Percentiles rank a stretch among this genome's conserved stretches.
Conservation (phyloP, 2,888 invertebrate species). For the Cephus spinipes region DNA sequence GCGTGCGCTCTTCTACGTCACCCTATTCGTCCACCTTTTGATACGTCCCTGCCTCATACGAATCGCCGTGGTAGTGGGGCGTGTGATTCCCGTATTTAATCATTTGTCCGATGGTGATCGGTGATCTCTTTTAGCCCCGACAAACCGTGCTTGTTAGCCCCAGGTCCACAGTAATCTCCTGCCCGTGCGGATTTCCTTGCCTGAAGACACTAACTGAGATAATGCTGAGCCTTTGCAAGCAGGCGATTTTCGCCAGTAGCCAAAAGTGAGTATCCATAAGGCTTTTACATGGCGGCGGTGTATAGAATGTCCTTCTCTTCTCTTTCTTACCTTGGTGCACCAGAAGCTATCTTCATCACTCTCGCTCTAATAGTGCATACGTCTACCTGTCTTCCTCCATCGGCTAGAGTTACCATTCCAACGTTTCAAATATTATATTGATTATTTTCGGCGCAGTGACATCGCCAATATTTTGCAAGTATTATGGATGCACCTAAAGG, state of each 20-base stretch:
- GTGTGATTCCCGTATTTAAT: conserved; percentile 25
- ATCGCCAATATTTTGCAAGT: conserved; percentile 2
- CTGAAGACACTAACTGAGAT: conserved; percentile 17
- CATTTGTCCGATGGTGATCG: conserved; percentile 48
- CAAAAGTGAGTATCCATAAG: conserved; percentile 58
- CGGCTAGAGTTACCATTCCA: background rate
- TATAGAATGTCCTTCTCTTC: background rate
- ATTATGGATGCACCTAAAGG: background rate
- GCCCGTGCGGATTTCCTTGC: background rate
- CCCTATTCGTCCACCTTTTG: background rate
- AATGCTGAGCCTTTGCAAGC: conserved; percentile 61
- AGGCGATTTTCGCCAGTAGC: conserved; percentile 53
- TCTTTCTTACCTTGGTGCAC: background rate
- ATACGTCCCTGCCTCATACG: background rate
- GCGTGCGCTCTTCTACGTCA: background rate
- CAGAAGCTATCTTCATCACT: background rate
- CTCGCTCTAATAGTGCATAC: background rate
- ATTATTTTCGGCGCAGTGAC: conserved; percentile 36
- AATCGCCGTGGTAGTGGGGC: background rate
- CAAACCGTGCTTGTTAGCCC: conserved; percentile 18
- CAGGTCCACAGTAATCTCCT: background rate
- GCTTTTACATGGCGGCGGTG: background rate
- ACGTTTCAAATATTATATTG: conserved; percentile 30
- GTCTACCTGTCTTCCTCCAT: background rate
- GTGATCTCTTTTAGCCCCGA: conserved; percentile 34